Base-by-base conservation (phyloP, 2,888 invertebrate species). In the Drosophila quasianomalipes region DNA sequence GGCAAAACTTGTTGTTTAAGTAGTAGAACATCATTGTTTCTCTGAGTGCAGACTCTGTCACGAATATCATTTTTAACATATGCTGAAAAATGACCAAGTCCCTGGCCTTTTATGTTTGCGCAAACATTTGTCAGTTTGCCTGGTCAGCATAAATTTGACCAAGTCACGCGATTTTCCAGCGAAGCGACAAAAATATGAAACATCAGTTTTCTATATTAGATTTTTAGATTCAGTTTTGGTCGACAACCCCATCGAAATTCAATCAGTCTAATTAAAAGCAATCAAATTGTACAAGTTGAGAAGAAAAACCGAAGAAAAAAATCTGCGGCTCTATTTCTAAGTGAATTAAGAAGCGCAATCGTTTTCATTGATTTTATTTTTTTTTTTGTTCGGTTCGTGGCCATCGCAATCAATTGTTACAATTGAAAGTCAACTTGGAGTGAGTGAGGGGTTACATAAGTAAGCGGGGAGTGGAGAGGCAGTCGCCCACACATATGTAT, bases 191-290 rank as follows among this genome's bases (percentile, higher is more conserved):
- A 35, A 0, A 14, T 14, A 61, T 62, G 47, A 67, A 79, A 72
- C 74, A 76, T 65, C 61, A 51, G 62, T 73, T 80, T 65, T 58
- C 63, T 10, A 26, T 39, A 53, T 33, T 58, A 52, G 37, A 55
- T 74, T 58, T 71, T 35, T 57, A 71, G 59, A 37, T 70, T 35
- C 28, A 31, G 33, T n/a, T 39, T n/a, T 26, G 31, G 44, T 16
- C n/a, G 47, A 35, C 33, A 39, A n/a, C 41, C 30, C 41, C 70
- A 70, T 71, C 69, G 65, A 81, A 85, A 82, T 75, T 79, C 87
- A 89, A 88, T 88, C 91, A 88, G 82, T 67, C 73, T 91, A 91
- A 88, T 88, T 91, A 88, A 91, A 84, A 85, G 60, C 90, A 91
- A 88, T 88, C 79, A 87, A 84, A 55, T 70, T 81, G 70, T 35